These are phyloP conservation scores for Stegostoma tigrinum DNA, from an alignment of 2,113 vertebrate species.

Conservation along the genomic window DNA sequence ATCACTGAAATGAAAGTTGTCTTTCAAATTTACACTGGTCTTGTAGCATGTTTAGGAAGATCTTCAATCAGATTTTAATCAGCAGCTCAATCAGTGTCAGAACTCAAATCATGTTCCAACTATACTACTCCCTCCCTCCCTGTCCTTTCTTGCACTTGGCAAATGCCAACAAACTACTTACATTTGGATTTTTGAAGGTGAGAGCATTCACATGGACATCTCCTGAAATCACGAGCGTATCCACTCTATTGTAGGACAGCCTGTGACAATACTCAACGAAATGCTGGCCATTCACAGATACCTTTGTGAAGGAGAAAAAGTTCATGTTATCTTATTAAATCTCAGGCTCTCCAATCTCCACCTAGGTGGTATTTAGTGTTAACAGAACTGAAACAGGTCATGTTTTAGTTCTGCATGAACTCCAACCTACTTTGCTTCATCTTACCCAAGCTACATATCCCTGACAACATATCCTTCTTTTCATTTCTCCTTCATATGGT, in stretches of 20 bases:
- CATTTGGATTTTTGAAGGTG: slow-evolving; percentile 35
- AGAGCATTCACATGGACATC: slow-evolving; percentile 39
- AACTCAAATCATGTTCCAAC: background rate
- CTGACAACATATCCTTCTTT: too few relatives aligned
- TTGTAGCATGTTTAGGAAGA: background rate
- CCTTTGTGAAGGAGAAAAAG: background rate
- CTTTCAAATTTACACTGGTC: too few relatives aligned
- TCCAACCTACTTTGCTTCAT: too few relatives aligned
- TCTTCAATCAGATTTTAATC: background rate
- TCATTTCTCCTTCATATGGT: too few relatives aligned
- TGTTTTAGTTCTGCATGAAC: too few relatives aligned
- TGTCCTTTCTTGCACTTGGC: too few relatives aligned
- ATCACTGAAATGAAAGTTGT: background rate
- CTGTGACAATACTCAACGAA: slow-evolving; percentile 39
- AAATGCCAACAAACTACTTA: slow-evolving; percentile 13
- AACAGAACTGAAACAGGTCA: background rate
- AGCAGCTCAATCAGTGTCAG: background rate
- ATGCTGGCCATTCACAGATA: slow-evolving; percentile 40
- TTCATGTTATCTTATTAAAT: background rate
- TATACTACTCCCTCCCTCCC: background rate
- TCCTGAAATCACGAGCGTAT: slow-evolving; percentile 36
- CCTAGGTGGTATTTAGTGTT: background rate
- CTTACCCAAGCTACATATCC: too few relatives aligned
- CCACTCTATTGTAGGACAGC: slow-evolving; percentile 36
- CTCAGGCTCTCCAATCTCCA: background rate